Evolutionary conservation across 1,140 invertebrate genomes (phyloP).

Genomic region (Wasmannia auropunctata): DNA sequence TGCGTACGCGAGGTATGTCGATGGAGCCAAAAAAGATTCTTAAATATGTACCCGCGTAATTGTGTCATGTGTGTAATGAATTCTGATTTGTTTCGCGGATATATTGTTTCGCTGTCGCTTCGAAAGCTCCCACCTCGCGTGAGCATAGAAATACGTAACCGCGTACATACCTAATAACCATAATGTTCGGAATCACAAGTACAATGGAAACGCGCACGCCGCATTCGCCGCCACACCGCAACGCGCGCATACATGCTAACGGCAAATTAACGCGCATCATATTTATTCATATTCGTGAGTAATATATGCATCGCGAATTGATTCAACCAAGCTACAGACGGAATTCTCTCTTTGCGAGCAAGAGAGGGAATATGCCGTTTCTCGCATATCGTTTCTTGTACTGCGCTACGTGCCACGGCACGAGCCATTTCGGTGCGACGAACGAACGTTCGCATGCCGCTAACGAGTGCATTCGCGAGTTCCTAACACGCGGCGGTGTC

Average conservation of each 20-base stretch:
- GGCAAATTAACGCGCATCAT: constrained; percentile 16
- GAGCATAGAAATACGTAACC: not conserved
- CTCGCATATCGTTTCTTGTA: not conserved
- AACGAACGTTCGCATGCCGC: not conserved
- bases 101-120: not conserved
- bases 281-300: constrained; percentile 33
- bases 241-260: not conserved
- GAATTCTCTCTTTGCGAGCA: not conserved
- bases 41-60: not conserved
- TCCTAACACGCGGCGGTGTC: not conserved
- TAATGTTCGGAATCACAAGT: constrained; percentile 3
- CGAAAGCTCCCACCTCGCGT: not conserved
- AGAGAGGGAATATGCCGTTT: not conserved
- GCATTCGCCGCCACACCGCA: not conserved
- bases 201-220: not conserved
- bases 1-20: not conserved
- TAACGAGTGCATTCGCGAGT: constrained; percentile 3
- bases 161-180: not conserved
- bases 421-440: not conserved
- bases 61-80: not conserved
- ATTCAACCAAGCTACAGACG: not conserved
- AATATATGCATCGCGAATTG: not conserved
- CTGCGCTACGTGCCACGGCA: not conserved
- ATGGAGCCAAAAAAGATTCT: not conserved
- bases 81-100: not conserved